Evolutionary conservation across 1,140 invertebrate species (phyloP).

Genomic region (Xylocopa sonorina): DNA sequence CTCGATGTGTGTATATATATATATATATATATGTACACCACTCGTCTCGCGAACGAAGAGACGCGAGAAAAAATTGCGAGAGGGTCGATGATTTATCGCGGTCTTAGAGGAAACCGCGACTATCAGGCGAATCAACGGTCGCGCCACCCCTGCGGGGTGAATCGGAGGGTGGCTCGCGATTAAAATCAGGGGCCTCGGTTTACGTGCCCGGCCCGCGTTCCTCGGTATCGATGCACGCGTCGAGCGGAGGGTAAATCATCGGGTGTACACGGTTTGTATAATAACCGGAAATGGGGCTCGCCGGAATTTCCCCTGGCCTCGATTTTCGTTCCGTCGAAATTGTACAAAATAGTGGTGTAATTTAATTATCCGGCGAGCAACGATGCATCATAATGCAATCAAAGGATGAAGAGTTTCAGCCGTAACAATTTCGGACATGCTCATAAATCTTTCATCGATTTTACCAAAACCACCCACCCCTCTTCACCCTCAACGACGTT

Average conservation of each 20-base stretch:
- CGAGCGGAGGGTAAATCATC: conserved; percentile 18
- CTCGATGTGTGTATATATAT: no score
- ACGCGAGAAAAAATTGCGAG: no score
- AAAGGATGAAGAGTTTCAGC: conserved; percentile 59
- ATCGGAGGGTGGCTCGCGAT: no score
- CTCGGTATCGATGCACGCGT: neutral
- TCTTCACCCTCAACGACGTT: no score
- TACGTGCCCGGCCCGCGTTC: no score
- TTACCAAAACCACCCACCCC: no score
- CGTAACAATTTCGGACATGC: conserved; percentile 51
- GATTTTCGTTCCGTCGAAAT: conserved; percentile 59
- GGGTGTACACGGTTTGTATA: neutral
- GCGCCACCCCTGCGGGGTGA: no score
- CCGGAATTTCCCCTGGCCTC: conserved; percentile 38
- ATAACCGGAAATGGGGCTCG: conserved; percentile 24
- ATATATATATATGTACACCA: no score
- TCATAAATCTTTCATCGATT: conserved; percentile 58
- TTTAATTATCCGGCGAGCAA: conserved; percentile 60
- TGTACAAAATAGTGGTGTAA: conserved; percentile 64
- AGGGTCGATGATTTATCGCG: conserved; percentile 58
- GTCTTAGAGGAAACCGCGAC: conserved; percentile 41
- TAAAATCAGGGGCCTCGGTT: conserved; percentile 1
- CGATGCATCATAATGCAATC: conserved; percentile 65
- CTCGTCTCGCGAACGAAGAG: no score
- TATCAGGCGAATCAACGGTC: no score